Conservation (phyloP, 2,797 vertebrate species). For the Neopelma chrysocephalum region DNA sequence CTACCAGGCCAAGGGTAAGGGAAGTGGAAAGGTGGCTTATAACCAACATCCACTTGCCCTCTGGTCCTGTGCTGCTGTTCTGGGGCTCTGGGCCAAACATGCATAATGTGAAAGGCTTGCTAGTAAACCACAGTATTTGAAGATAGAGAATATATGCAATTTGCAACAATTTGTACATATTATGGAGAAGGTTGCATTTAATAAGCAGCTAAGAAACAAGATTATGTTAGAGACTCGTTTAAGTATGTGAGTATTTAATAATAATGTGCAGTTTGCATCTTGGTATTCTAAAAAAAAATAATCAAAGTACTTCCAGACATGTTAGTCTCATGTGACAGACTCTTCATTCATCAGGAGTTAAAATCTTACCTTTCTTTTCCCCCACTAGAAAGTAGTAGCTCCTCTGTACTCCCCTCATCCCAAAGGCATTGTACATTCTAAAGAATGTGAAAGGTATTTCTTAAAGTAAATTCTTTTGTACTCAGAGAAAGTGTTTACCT, state of each 20-base stretch:
- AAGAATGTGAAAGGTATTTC: conserved; percentile 16
- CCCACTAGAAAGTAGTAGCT: background rate
- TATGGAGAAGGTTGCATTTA: background rate
- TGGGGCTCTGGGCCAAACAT: conserved; percentile 14
- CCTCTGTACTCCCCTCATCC: background rate
- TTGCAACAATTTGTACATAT: conserved; percentile 6
- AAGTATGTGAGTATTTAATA: background rate
- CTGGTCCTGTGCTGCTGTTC: background rate
- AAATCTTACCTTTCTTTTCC: background rate
- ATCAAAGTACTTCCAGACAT: background rate
- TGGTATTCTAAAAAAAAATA: background rate
- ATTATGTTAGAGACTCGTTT: background rate
- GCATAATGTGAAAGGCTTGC: background rate
- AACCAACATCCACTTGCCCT: conserved; percentile 44
- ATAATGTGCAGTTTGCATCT: background rate
- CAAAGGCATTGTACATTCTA: background rate
- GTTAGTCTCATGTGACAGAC: background rate
- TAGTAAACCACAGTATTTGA: background rate
- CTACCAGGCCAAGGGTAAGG: background rate
- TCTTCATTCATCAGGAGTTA: background rate
- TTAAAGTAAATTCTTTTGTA: background rate
- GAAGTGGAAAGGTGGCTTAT: conserved; percentile 23
- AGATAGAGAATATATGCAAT: background rate
- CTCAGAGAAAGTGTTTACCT: background rate
- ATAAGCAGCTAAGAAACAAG: background rate